Conservation (phyloP, 1,140 invertebrate genomes). For the Drosophila jambulina region DNA sequence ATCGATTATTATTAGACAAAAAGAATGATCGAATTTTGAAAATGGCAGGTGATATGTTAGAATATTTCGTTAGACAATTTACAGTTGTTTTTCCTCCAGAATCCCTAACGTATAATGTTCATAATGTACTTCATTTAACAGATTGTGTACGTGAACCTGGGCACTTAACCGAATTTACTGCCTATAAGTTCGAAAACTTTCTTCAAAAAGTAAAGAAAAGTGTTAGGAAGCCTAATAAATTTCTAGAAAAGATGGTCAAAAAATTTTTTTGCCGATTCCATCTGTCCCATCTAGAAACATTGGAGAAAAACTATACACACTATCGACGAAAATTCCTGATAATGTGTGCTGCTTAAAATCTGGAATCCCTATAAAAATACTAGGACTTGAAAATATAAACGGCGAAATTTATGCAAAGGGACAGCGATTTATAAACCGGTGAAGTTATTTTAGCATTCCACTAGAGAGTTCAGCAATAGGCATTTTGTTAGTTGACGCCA, state of each 20-base stretch:
- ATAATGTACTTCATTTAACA: not conserved
- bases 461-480: no score
- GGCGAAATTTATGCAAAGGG: no score
- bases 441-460: no score
- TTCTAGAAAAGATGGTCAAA: not conserved
- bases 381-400: no score
- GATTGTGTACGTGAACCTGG: not conserved
- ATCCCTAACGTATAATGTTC: not conserved
- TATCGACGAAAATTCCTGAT: not conserved
- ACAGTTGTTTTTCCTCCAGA: not conserved
- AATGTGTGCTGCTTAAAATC: no score
- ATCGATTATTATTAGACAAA: not conserved
- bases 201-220: not conserved
- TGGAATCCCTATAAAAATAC: no score
- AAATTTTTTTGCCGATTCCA: not conserved
- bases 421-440: no score
- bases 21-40: not conserved
- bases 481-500: no score
- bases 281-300: not conserved
- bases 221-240: not conserved
- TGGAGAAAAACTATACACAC: not conserved
- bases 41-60: not conserved
- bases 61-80: not conserved
- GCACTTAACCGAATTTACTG: not conserved
- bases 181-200: slow-evolving; percentile 2